phyloP scores from a whole-genome alignment of 2,888 invertebrate genomes.

The Escarpia spicata region DNA sequence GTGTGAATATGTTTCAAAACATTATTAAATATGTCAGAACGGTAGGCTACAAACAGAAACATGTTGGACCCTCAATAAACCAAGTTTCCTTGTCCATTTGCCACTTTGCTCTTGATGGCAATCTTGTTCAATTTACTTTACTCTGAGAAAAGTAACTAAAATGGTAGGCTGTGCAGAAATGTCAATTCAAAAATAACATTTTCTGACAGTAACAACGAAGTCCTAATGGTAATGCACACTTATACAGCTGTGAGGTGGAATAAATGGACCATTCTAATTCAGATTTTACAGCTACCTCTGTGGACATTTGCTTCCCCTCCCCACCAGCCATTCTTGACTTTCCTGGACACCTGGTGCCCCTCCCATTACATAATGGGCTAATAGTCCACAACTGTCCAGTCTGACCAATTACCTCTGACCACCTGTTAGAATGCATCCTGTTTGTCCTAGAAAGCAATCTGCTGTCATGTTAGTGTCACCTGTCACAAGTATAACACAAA shows the following conservation, averaged over 20 bases:
- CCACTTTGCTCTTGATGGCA: too few relatives aligned
- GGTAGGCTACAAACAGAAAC: too few relatives aligned
- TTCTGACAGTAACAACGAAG: neutral
- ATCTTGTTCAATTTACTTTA: too few relatives aligned
- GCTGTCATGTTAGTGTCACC: neutral
- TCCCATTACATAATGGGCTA: neutral
- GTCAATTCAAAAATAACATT: neutral
- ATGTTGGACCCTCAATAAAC: too few relatives aligned
- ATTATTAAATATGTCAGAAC: too few relatives aligned
- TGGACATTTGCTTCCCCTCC: constrained; percentile 3
- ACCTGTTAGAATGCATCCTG: neutral
- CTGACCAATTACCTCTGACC: neutral
- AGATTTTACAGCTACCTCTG: neutral
- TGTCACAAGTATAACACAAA: neutral
- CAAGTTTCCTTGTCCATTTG: too few relatives aligned
- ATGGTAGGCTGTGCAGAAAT: neutral
- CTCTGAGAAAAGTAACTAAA: neutral
- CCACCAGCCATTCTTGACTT: neutral
- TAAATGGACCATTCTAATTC: neutral
- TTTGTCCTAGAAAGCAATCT: neutral
- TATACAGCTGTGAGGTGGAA: too few relatives aligned
- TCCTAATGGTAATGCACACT: too few relatives aligned
- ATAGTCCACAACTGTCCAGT: neutral
- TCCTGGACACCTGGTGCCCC: constrained; percentile 1
- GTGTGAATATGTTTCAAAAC: too few relatives aligned